Conservation (phyloP, 2,888 invertebrate species). For the Micropterix aruncella region DNA sequence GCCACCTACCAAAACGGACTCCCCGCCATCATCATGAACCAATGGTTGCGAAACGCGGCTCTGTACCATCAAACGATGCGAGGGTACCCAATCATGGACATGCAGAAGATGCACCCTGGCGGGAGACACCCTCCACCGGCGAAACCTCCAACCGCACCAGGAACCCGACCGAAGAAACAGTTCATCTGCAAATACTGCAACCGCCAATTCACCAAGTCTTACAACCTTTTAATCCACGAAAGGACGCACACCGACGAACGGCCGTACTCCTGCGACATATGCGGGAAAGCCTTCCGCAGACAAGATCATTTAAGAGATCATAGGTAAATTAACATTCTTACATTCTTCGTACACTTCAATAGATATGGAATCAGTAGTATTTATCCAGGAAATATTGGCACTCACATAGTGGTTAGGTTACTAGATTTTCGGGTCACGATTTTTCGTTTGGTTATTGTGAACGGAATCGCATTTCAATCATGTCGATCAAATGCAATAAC, state of each 20-base stretch:
- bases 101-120: conserved; percentile 28
- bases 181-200: conserved; percentile 98
- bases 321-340: conserved; percentile 60
- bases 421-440: too few species aligned
- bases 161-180: conserved; percentile 61
- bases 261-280: conserved; percentile 92
- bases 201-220: conserved; percentile 94
- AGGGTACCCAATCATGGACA: conserved; percentile 32
- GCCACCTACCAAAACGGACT: conserved; percentile 22
- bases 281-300: conserved; percentile 88
- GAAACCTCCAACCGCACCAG: conserved; percentile 39
- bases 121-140: conserved; percentile 36
- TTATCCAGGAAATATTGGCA: too few species aligned
- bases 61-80: conserved; percentile 45
- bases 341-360: background rate
- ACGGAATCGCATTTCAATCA: too few species aligned
- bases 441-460: too few species aligned
- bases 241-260: conserved; percentile 94
- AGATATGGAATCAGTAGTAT: too few species aligned
- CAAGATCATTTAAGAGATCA: conserved; percentile 90
- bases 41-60: conserved; percentile 60
- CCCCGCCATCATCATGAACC: conserved; percentile 51
- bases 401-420: too few species aligned
- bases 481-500: too few species aligned
- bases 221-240: conserved; percentile 94